Conservation (phyloP, 2,113 vertebrate species). For the Catharus fuscescens region DNA sequence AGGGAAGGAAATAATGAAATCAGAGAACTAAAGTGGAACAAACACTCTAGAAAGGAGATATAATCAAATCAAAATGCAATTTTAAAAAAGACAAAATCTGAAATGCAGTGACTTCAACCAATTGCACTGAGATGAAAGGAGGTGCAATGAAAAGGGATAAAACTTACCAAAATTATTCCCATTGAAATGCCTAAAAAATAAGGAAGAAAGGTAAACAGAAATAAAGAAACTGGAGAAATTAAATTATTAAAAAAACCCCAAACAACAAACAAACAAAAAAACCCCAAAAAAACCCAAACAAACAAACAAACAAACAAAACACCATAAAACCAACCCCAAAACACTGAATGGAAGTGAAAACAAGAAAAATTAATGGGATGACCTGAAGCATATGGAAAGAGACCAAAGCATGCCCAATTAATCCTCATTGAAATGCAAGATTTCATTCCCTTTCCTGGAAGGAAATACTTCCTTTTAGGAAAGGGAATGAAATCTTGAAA, state of each 20-base stretch:
- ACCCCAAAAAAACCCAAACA: no score
- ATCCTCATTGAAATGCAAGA: background rate
- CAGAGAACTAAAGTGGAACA: background rate
- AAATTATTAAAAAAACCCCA: background rate
- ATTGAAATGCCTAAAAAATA: background rate
- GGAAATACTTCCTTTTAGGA: background rate
- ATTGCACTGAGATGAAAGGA: background rate
- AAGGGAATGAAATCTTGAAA: background rate
- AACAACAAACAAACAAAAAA: no score
- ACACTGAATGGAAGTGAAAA: background rate
- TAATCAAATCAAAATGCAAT: background rate
- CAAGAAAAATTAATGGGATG: background rate
- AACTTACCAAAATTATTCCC: background rate
- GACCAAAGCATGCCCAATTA: rapidly evolving
- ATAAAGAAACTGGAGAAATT: background rate
- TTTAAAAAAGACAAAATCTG: background rate
- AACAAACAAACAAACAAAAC: no score
- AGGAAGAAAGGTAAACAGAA: background rate
- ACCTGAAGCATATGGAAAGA: background rate
- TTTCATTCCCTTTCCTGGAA: background rate
- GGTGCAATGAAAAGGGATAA: background rate
- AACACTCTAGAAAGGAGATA: background rate
- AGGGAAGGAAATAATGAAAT: background rate
- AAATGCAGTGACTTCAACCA: background rate
- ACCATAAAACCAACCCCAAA: no score